Base-by-base conservation (phyloP, 2,113 vertebrate species). In the Chaenogobius annularis region DNA sequence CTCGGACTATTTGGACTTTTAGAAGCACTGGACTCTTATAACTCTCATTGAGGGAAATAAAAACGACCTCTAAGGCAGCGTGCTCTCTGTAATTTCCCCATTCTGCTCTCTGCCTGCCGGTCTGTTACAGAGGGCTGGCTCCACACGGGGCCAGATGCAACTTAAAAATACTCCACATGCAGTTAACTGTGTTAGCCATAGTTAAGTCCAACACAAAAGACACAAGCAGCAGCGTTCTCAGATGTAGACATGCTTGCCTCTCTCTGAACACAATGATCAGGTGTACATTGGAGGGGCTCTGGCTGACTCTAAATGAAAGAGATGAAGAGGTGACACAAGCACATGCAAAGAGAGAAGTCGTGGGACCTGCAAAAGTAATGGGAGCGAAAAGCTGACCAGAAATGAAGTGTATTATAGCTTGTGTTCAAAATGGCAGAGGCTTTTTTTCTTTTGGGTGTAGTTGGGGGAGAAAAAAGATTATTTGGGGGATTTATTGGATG, bases 201-300 rank as follows among this genome's bases (percentile, higher is more conserved):
- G n/a, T 78, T 54, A 67, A 73, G 23, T 61, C 23, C n/a, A 35
- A 66, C 44, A 66, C n/a, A 37, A 44, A 5, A 31, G 17, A 47
- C 2, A 79, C 79, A 74, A 85, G 31, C 19, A 81, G 72, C 48
- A 58, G 44, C 59, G 46, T 52, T 78, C 37, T 20, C 73, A 77
- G 84, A 84, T 81, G 68, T 23, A 48, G 55, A 74, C 85, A 90
- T 87, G 90, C 88, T 86, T 92, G 89, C 86, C 84, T 89, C 84
- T 87, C 88, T 89, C 82, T 85, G 85, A 92, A 89, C 83, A 92
- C 78, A 91, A 92, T 74, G 87, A 92, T 86, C 87, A 92, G 90
- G 80, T 91, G 91, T 17, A 90, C 85, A 83, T 90, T 91, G 78
- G 79, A 54, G 10, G 89, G 90, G 75, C 40, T 88, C 81, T 91